Evolutionary conservation across 1,140 invertebrate species (phyloP), one percentile per base, ranked within the genome.

Genomic region (Drosophila athabasca): DNA sequence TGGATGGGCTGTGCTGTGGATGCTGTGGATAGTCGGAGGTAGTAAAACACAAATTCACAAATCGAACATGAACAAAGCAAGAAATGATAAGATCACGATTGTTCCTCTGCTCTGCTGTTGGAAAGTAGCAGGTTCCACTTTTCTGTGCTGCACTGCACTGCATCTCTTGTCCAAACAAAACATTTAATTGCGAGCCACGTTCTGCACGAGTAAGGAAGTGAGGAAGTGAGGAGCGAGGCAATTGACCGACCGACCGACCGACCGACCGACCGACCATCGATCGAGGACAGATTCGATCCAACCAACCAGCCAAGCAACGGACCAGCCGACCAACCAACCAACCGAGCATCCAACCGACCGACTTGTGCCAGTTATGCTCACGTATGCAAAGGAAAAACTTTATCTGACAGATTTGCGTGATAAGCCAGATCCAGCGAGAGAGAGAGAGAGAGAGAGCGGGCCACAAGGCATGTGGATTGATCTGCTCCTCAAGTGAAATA

Each of bases 11-110:
- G 17, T 19, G 60, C 53, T 29, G 29, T 31, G 7, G 69, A 73
- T 65, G 19, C 65, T 22, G 54, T 52, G 48, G 50, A 15, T 44
- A 24, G 22, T 24, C 22, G 26, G 41, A 61, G 79, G 70, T 68
- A 85, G 82, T 87, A 82, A 81, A 85, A 85, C 82, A 87, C 82
- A 87, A 87, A 85, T 85, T 87, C 82, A 85, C 82, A 81, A 85
- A 87, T 85, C 82, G 82, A 85, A 85, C 82, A 85, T 85, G 82
- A 87, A 87, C 82, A 81, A 85, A 87, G 82, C 82, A 71, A 67
- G 55, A 74, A 75, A 85, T 85, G 82, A 85, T 85, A 85, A 87
- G 82, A 85, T 85, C 82, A 85, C 82, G 82, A 85, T 83, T 83
- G 79, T 82, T 77, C 55, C 65, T 46, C 51, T 44, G 17, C 17